Evolutionary conservation across 2,113 vertebrate genomes (phyloP).

Genomic region (Chloropsis hardwickii): DNA sequence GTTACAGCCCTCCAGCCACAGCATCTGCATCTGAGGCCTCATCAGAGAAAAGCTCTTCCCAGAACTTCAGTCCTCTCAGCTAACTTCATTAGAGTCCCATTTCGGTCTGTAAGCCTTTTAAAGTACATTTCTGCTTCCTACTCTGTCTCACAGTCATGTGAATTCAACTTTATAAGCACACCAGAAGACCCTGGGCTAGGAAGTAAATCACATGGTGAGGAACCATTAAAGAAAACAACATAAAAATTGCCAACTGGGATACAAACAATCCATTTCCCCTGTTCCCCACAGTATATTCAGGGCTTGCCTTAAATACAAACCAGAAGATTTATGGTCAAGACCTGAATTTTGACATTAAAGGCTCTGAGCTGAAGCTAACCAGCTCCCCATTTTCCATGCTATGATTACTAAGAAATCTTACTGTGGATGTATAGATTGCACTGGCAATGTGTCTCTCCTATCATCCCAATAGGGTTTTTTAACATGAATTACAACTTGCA

Average conservation of each 20-base stretch:
- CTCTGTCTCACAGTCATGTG: not conserved
- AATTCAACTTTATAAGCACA: not conserved
- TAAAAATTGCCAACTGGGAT: not conserved
- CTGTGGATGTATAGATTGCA: not conserved
- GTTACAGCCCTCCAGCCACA: not conserved
- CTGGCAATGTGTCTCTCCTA: not conserved
- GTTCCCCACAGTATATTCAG: not conserved
- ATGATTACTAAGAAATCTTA: not conserved
- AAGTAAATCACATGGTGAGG: not conserved
- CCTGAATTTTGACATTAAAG: not conserved
- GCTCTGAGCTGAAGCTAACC: not conserved
- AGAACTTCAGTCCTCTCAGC: not conserved
- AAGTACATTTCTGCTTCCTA: not conserved
- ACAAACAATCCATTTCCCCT: not conserved
- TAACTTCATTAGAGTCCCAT: not conserved
- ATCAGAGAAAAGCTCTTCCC: not conserved
- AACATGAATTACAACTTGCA: not conserved
- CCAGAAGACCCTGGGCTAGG: not conserved
- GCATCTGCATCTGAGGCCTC: not conserved
- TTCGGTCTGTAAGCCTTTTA: not conserved
- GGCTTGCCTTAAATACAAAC: not conserved
- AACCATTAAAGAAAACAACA: not conserved
- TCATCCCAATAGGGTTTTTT: accelerated
- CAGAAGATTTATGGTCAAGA: not conserved
- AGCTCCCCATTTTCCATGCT: not conserved